Percentiles rank a stretch among this genome's conserved stretches.
These are phyloP conservation scores for Tipula vernalis DNA, from an alignment of 2,888 invertebrate genomes.

Conservation along the genomic window DNA sequence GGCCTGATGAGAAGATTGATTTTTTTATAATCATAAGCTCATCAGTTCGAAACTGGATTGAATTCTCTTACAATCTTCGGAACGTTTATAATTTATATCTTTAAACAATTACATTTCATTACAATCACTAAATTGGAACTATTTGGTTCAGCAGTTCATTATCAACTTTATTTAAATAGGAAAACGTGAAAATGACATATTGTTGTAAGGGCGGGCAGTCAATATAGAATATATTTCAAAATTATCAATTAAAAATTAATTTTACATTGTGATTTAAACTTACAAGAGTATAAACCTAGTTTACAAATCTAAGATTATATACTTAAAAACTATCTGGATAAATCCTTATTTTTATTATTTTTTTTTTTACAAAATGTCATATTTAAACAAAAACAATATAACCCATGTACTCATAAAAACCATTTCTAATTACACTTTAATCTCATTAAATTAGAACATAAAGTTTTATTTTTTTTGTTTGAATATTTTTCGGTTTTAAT, in stretches of 20 bases:
- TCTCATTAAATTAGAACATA: slow-evolving; percentile 4
- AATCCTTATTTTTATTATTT: background rate
- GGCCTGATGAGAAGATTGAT: too few species aligned
- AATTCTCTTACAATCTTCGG: too few species aligned
- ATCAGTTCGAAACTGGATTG: too few species aligned
- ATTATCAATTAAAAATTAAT: background rate
- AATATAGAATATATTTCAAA: too few species aligned
- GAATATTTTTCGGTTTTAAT: background rate
- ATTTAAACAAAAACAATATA: background rate
- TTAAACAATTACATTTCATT: too few species aligned
- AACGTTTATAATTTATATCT: too few species aligned
- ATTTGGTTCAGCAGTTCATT: too few species aligned
- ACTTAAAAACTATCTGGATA: background rate
- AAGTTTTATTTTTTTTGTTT: background rate
- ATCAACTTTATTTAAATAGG: too few species aligned
- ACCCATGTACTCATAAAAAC: background rate
- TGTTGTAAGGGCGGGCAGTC: too few species aligned
- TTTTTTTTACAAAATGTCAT: background rate
- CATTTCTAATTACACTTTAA: background rate
- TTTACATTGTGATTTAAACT: background rate
- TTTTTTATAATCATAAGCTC: too few species aligned
- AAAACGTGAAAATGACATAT: too few species aligned
- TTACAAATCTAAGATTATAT: background rate
- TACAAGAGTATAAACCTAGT: background rate
- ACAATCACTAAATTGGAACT: too few species aligned